Percentiles rank a stretch among this genome's conserved stretches.
Conservation (phyloP, 1,140 invertebrate species). For the Reticulitermes speratus region DNA sequence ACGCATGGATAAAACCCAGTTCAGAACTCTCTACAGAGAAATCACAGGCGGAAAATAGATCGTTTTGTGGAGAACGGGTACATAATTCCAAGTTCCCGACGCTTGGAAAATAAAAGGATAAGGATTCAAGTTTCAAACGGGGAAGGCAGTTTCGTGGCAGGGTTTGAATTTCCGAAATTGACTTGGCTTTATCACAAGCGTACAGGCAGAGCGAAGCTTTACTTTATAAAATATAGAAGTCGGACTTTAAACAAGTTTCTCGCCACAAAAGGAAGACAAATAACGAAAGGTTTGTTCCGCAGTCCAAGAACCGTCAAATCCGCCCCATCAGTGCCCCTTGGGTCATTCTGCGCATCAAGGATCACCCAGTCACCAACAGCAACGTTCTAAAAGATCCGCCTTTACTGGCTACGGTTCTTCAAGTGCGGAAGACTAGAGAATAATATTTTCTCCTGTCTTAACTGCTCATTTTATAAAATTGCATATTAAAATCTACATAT, state of each 20-base stretch:
- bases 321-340: conserved; percentile 9
- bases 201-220: not conserved
- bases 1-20: not conserved
- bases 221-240: not conserved
- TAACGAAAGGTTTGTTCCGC: not conserved
- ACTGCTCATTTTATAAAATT: too few species aligned
- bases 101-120: not conserved
- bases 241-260: not conserved
- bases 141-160: not conserved
- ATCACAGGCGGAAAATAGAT: conserved; percentile 2
- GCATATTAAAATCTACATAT: too few species aligned
- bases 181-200: conserved; percentile 23
- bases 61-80: not conserved
- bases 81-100: not conserved
- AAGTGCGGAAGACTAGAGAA: too few species aligned
- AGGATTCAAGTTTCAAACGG: not conserved
- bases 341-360: not conserved
- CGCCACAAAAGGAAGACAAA: not conserved
- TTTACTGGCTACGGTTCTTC: too few species aligned
- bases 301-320: not conserved
- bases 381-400: too few species aligned
- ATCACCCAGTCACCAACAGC: not conserved
- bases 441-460: too few species aligned
- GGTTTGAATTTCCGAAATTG: conserved; percentile 21
- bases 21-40: not conserved